Base-by-base conservation (phyloP, 2,888 invertebrate species). In the Zygothrica quintamaculata region DNA sequence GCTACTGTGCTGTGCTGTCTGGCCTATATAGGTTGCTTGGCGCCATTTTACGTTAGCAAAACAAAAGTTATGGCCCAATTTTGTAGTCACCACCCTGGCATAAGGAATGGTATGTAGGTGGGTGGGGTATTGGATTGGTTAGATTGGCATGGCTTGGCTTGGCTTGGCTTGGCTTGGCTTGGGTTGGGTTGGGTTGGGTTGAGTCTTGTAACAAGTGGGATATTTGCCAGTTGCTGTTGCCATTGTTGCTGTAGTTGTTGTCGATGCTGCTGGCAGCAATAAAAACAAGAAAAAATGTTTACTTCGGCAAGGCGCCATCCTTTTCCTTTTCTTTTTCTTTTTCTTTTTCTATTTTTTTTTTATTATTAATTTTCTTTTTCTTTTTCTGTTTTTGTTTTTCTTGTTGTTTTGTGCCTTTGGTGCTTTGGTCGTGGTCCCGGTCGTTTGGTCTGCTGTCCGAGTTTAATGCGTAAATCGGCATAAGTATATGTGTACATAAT, bases 11-110 rank as follows among this genome's bases (percentile, higher is more conserved):
- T 59, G 1, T 18, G 29, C 47, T 67, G 85, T 80, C 80, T 80
- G 85, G 85, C 86, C 86, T 82, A 80, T 85, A 82, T 85, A 84
- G 80, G 86, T 85, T 76, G 86, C 84, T 82, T 81, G 80, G 80
- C 80, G 80, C 80, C 80, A 81, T 81, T 81, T 81, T 82, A 81
- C 80, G 80, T 82, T 22, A 79, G 80, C 80, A 81, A 81, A 81
- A 81, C 80, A 81, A 81, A 81, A 81, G 86, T 81, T 81, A 81
- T 81, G 80, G 80, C 80, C 80, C 86, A 86, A 81, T 81, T 80
- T 82, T 72, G 69, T 59, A 72, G 70, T 53, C 66, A 55, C 36
- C 55, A 59, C 52, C 66, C 50, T 51, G 66, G n/a, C n/a, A n/a
- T n/a, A n/a, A n/a, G 2, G 18, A 46, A 65, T 55, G 65, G 47